These are phyloP conservation scores for Eubasilissa regina DNA, from an alignment of 1,140 invertebrate species.

Conservation along the genomic window DNA sequence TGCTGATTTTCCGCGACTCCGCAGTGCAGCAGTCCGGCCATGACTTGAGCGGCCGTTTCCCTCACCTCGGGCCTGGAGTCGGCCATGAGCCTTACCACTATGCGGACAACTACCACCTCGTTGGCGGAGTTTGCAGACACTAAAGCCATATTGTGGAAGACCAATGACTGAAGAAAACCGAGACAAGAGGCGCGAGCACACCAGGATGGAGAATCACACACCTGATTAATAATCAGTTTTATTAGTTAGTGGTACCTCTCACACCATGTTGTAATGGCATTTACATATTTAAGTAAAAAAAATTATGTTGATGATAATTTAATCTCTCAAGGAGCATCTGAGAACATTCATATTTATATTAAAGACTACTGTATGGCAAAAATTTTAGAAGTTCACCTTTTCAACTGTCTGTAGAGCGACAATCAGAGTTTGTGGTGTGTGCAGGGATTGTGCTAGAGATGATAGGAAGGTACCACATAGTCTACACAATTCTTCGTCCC, in stretches of 20 bases:
- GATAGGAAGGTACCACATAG: slow-evolving; percentile 79
- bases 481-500: slow-evolving; percentile 85
- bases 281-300: too few species aligned
- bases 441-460: slow-evolving; percentile 75
- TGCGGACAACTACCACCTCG: slow-evolving; percentile 74
- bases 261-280: too few species aligned
- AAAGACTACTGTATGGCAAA: too few species aligned
- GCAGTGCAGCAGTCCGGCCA: slow-evolving; percentile 91
- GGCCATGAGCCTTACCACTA: slow-evolving; percentile 78
- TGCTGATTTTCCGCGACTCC: slow-evolving; percentile 79
- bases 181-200: slow-evolving; percentile 81
- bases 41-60: slow-evolving; percentile 84
- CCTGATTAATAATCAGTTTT: slow-evolving; percentile 19
- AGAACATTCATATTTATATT: too few species aligned
- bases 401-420: slow-evolving; percentile 59
- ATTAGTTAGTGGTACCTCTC: too few species aligned
- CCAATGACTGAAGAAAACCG: slow-evolving; percentile 84
- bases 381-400: slow-evolving; percentile 16
- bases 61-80: slow-evolving; percentile 85
- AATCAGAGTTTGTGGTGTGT: slow-evolving; percentile 62
- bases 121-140: slow-evolving; percentile 75
- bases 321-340: too few species aligned
- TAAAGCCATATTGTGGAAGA: slow-evolving; percentile 89
- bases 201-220: slow-evolving; percentile 78
- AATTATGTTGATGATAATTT: too few species aligned